Conservation (phyloP, 2,113 vertebrate species). For the Elachura formosa region DNA sequence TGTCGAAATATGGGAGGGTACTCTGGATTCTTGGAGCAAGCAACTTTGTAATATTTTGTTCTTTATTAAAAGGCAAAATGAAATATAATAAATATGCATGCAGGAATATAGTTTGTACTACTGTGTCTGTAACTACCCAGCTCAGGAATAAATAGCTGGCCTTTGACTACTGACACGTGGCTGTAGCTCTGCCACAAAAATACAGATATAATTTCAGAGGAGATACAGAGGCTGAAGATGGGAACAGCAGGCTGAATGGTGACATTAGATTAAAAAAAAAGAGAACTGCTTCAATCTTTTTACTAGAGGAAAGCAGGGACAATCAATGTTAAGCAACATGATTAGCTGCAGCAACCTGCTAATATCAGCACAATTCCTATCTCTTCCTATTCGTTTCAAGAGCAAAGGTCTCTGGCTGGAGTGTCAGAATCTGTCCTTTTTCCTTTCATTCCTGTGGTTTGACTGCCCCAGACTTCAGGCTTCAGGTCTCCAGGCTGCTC, state of each 20-base stretch:
- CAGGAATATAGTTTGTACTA: background rate
- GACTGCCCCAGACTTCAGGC: no score
- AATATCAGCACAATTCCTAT: background rate
- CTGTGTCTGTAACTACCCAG: background rate
- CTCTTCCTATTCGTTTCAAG: background rate
- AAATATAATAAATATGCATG: background rate
- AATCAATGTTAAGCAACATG: background rate
- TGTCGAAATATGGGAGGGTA: background rate
- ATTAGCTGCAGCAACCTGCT: background rate
- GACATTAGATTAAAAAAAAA: background rate
- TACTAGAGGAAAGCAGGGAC: background rate
- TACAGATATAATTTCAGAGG: background rate
- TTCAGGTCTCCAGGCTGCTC: background rate
- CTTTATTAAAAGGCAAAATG: background rate
- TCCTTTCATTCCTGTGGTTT: background rate
- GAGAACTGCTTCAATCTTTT: background rate
- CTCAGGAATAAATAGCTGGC: background rate
- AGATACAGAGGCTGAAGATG: background rate
- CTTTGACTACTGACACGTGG: background rate
- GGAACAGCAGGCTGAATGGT: background rate
- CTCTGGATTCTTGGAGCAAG: background rate
- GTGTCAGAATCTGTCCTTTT: background rate
- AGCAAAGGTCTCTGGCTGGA: background rate
- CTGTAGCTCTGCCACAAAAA: background rate
- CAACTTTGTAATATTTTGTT: background rate